A percentile compares a stretch with the other conserved stretches of the same genome.
Conservation (phyloP, 2,888 invertebrate species). For the Chrysolina oricalcia region DNA sequence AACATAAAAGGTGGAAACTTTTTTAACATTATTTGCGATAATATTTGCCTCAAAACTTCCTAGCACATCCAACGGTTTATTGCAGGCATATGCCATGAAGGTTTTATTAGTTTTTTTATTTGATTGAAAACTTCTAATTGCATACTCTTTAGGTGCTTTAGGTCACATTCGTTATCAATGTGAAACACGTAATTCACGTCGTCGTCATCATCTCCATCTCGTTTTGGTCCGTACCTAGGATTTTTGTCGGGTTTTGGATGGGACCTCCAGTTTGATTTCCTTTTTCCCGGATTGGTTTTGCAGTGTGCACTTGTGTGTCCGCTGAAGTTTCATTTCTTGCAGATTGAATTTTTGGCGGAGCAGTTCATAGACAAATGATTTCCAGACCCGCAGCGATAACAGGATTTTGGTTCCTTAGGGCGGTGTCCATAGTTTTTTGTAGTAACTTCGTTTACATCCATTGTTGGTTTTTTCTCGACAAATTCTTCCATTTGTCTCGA, state of each 20-base stretch:
- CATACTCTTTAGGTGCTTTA: no score
- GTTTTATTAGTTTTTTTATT: no score
- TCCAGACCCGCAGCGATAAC: neutral
- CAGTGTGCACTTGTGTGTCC: neutral
- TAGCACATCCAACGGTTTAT: neutral
- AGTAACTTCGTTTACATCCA: conserved; percentile 11
- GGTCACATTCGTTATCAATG: no score
- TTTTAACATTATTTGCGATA: neutral
- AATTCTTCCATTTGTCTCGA: neutral
- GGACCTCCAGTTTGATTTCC: neutral
- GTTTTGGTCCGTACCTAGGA: neutral
- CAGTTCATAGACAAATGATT: no score
- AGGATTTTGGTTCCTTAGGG: neutral
- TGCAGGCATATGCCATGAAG: neutral
- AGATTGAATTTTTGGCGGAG: neutral
- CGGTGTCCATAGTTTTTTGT: neutral
- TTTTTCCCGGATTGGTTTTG: neutral
- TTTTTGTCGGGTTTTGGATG: neutral
- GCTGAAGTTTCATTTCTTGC: neutral
- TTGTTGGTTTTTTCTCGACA: neutral
- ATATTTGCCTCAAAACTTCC: neutral
- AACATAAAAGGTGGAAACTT: neutral
- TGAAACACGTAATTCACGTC: no score
- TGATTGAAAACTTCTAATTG: no score
- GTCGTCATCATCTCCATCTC: neutral